phyloP scores from a whole-genome alignment of 2,113 vertebrate species.

The Gadus chalcogrammus region DNA sequence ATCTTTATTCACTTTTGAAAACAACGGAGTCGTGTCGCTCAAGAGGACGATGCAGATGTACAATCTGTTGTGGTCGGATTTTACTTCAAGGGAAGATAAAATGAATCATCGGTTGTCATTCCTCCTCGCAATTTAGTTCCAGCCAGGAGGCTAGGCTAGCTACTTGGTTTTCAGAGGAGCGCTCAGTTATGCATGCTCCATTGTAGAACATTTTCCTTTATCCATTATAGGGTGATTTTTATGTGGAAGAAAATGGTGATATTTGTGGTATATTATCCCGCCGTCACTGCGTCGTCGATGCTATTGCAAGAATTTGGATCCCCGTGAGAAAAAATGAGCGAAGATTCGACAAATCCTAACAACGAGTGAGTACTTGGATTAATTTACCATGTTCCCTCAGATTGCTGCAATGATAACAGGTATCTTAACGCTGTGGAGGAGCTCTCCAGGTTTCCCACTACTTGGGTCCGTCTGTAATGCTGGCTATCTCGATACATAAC shows the following conservation, averaged over 20 bases:
- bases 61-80: conserved; percentile 71
- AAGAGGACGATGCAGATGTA: conserved; percentile 59
- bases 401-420: conserved; percentile 10
- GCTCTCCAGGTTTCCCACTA: background rate
- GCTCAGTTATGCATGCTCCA: conserved; percentile 58
- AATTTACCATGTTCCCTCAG: background rate
- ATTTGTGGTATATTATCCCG: conserved; percentile 74
- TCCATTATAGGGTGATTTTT: conserved; percentile 43
- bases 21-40: conserved; percentile 37
- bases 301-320: conserved; percentile 83
- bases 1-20: conserved; percentile 40
- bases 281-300: conserved; percentile 82
- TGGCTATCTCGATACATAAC: conserved; percentile 30
- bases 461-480: conserved; percentile 4
- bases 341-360: conserved; percentile 97
- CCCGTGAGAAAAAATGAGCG: conserved; percentile 98
- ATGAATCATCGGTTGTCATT: conserved; percentile 72
- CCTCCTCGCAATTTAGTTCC: conserved; percentile 62
- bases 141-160: conserved; percentile 59
- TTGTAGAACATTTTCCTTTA: conserved; percentile 38
- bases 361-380: conserved; percentile 84
- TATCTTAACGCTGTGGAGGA: background rate
- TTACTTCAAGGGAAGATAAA: conserved; percentile 74
- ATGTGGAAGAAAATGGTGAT: conserved; percentile 71
- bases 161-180: conserved; percentile 40